These are phyloP conservation scores for Callyntrura sp. DNA, from an alignment of 2,888 invertebrate species.

Conservation along the genomic window DNA sequence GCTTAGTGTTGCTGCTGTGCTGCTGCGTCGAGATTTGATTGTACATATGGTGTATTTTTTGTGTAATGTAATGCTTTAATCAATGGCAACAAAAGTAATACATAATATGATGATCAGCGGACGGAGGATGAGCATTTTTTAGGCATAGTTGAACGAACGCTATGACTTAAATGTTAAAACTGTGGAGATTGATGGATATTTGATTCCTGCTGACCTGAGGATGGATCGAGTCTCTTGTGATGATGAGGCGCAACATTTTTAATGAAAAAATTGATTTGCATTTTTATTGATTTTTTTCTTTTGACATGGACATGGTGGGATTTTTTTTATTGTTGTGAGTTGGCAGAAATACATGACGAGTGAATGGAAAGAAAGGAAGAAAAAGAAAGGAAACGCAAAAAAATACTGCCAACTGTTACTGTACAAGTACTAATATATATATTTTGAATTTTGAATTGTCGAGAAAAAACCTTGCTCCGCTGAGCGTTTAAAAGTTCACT, in stretches of 20 bases:
- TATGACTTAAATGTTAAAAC: conserved; percentile 23
- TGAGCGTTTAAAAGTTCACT: neutral
- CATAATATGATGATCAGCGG: neutral
- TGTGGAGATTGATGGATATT: conserved; percentile 6
- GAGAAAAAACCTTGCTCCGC: conserved; percentile 13
- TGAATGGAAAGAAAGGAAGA: neutral
- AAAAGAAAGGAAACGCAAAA: conserved; percentile 16
- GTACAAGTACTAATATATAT: neutral
- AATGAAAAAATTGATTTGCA: conserved; percentile 42
- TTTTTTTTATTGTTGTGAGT: conserved; percentile 25
- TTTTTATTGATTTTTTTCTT: conserved; percentile 49
- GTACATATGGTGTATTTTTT: neutral
- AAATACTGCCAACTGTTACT: too few species aligned
- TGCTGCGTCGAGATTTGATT: neutral
- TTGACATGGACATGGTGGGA: conserved; percentile 25
- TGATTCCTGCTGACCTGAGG: conserved; percentile 18
- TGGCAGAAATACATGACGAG: neutral
- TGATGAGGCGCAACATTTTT: neutral
- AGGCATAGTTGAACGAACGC: conserved; percentile 49
- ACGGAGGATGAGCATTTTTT: neutral
- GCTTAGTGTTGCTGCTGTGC: neutral
- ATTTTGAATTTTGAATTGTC: conserved; percentile 38
- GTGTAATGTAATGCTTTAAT: conserved; percentile 5
- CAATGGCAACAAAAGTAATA: conserved; percentile 26
- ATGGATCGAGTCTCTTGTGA: neutral